A percentile compares a stretch with the other conserved stretches of the same genome.
Conservation (phyloP, 2,888 invertebrate genomes). For the Eurytoma adleriae region DNA sequence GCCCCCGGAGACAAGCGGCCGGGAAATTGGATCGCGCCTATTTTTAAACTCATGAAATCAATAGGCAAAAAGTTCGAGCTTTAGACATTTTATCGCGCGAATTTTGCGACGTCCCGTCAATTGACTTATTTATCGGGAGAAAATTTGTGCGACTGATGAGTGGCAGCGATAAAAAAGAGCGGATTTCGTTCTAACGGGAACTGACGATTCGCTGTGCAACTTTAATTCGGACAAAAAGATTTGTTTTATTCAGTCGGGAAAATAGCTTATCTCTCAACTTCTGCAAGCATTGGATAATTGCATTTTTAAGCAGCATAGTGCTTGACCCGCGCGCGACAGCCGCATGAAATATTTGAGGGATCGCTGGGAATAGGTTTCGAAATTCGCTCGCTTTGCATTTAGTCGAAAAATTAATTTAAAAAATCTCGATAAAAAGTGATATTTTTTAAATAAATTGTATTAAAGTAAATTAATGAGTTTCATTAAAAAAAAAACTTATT, state of each 20-base stretch:
- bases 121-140: too few relatives aligned
- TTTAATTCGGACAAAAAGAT: constrained; percentile 46
- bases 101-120: too few relatives aligned
- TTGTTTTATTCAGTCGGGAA: constrained; percentile 51
- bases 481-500: too few relatives aligned
- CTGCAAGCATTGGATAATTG: constrained; percentile 45
- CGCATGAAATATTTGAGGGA: constrained; percentile 45
- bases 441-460: too few relatives aligned
- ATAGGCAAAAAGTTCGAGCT: too few relatives aligned
- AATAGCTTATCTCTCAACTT: constrained; percentile 47
- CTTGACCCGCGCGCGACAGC: constrained; percentile 14
- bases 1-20: neutral
- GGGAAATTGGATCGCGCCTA: neutral
- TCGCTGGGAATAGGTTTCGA: constrained; percentile 2
- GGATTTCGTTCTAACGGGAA: neutral
- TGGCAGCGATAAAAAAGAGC: too few relatives aligned
- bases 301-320: constrained; percentile 47
- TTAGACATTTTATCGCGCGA: too few relatives aligned
- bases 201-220: constrained; percentile 10
- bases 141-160: neutral
- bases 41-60: neutral
- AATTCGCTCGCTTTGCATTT: constrained; percentile 1
- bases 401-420: neutral
- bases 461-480: too few relatives aligned
- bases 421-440: too few relatives aligned